A percentile compares a stretch with the other conserved stretches of the same genome.
phyloP scores from a whole-genome alignment of 2,113 vertebrate species.

The Gallinago media region DNA sequence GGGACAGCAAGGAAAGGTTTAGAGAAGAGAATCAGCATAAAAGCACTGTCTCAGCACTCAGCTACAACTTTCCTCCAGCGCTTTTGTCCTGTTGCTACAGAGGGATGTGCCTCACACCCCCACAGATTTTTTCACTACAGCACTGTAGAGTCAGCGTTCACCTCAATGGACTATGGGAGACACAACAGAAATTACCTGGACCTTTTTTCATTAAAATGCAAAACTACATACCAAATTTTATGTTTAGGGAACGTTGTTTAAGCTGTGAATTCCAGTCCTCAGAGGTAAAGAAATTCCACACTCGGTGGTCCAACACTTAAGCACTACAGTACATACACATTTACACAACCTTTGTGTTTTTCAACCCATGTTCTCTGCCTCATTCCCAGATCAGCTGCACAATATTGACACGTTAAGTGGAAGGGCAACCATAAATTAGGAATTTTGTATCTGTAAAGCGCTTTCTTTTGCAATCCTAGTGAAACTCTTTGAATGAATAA shows the following conservation, averaged over 20 bases:
- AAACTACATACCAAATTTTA: not conserved
- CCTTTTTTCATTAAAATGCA: not conserved
- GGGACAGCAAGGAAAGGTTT: not conserved
- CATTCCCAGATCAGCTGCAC: not conserved
- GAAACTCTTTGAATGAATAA: not conserved
- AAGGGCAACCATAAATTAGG: not conserved
- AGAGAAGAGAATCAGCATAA: not conserved
- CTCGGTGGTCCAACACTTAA: fast-evolving
- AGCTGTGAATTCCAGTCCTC: not conserved
- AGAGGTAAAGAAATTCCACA: not conserved
- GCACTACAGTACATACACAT: not conserved
- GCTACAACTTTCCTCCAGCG: not conserved
- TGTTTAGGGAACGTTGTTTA: not conserved
- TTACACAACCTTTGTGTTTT: not conserved
- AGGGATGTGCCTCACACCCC: not conserved
- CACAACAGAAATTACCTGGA: not conserved
- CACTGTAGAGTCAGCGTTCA: not conserved
- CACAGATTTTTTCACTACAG: not conserved
- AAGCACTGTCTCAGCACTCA: not conserved
- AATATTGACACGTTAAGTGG: not conserved
- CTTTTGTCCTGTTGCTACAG: not conserved
- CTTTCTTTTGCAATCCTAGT: not conserved
- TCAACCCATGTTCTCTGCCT: not conserved
- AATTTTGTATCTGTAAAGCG: not conserved
- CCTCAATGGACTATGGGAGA: not conserved